phyloP scores from a whole-genome alignment of 1,140 invertebrate species.

The Cyphomyrmex costatus region DNA sequence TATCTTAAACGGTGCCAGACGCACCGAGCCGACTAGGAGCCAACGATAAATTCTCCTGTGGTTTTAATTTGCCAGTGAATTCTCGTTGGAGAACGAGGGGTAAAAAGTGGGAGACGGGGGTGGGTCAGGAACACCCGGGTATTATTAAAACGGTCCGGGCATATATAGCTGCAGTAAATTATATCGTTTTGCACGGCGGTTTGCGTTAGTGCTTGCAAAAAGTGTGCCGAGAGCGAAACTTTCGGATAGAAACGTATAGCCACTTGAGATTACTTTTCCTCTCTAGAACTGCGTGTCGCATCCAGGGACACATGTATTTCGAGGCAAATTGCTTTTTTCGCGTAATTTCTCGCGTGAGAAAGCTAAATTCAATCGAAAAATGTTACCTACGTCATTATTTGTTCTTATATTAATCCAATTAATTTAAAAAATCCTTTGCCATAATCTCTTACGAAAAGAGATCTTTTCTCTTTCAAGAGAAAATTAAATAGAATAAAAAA shows the following conservation, averaged over 20 bases:
- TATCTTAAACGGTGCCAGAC: conserved; percentile 77
- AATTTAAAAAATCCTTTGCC: neutral
- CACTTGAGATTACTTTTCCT: conserved; percentile 75
- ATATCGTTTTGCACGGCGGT: conserved; percentile 74
- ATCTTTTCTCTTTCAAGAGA: neutral
- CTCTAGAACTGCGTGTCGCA: conserved; percentile 46
- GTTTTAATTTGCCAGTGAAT: conserved; percentile 83
- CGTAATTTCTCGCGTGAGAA: neutral
- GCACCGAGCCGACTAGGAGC: conserved; percentile 56
- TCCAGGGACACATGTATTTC: conserved; percentile 38
- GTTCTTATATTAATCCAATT: neutral
- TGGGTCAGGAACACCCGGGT: conserved; percentile 55
- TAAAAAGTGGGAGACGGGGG: conserved; percentile 28
- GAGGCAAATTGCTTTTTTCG: conserved; percentile 44
- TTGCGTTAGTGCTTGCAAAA: conserved; percentile 56
- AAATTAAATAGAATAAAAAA: neutral
- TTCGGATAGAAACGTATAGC: conserved; percentile 71
- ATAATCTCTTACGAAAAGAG: neutral
- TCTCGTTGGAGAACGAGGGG: conserved; percentile 56
- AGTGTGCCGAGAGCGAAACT: conserved; percentile 50
- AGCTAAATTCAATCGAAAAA: conserved; percentile 24
- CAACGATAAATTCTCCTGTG: conserved; percentile 77
- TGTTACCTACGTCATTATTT: neutral
- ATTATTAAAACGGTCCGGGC: conserved; percentile 81
- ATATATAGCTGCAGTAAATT: conserved; percentile 80